Base-by-base conservation (phyloP, 2,797 vertebrate genomes). In the Luscinia megarhynchos region DNA sequence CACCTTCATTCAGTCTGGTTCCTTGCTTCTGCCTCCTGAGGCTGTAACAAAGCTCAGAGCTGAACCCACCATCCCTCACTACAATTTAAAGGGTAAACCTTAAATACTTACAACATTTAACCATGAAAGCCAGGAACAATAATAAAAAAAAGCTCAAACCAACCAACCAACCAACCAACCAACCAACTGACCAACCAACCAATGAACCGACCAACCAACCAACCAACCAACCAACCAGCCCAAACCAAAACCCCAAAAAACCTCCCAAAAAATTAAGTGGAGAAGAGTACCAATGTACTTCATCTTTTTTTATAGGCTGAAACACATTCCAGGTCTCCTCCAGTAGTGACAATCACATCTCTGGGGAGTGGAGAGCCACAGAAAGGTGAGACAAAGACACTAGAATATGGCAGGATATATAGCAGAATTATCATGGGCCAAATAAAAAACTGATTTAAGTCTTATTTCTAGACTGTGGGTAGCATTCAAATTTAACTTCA, bases 401-500 rank as follows among this genome's bases (percentile, higher is more conserved):
- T 30, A 73, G 66, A 75, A 81, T 81, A 45, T 57, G 51, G 34
- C 50, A 69, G 53, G 22, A 67, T 38, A 57, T 55, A 84, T 32
- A 94, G 93, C 51, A 63, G 76, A 86, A 93, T 93, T 84, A 67
- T 53, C 67, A 50, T 1, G 10, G 87, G 67, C 91, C 94, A 95
- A 93, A 70, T 86, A 55, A 94, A 90, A 88, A 34, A 82, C 45
- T 90, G 84, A 76, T 94, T 88, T 66, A 94, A 84, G 85, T 86
- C 91, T 87, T 96, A 95, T 94, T 87, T 92, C 76, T 82, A 86
- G 89, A 74, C 72, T 87, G 19, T 59, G 78, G 53, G 54, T 94
- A 83, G 70, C 72, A 61, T 92, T 92, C 70, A 94, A 89, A 91
- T 89, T 95, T 95, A 87, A 78, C 76, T 97, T 93, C 81, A 88